Evolutionary conservation across 2,888 invertebrate genomes (phyloP).

Genomic region (Lycia hirtaria): DNA sequence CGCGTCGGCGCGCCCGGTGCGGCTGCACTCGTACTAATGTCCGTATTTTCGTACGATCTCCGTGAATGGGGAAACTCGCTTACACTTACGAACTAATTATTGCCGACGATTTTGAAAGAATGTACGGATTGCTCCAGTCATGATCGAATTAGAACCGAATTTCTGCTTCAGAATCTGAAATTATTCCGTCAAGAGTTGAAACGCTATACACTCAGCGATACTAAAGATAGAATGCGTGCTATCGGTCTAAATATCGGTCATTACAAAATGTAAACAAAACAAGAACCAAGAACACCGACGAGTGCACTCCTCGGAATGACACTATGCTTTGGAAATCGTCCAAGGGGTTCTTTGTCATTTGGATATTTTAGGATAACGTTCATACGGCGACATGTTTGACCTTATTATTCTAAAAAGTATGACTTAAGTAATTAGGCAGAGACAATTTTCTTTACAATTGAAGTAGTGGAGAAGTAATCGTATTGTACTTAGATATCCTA

Average conservation of each 20-base stretch:
- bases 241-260: conserved; percentile 5
- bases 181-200: background rate
- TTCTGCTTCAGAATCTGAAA: background rate
- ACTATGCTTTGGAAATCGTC: conserved; percentile 22
- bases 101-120: conserved; percentile 19
- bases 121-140: conserved; percentile 7
- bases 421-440: background rate
- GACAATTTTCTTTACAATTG: no score
- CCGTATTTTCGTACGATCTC: background rate
- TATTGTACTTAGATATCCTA: no score
- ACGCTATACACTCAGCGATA: background rate
- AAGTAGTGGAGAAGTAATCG: no score
- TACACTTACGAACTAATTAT: conserved; percentile 19
- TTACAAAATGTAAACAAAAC: conserved; percentile 15
- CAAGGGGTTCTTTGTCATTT: conserved; percentile 18
- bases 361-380: conserved; percentile 18
- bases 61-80: conserved; percentile 35
- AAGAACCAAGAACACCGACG: background rate
- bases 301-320: conserved; percentile 4
- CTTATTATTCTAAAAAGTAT: conserved; percentile 7
- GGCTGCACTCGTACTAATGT: conserved; percentile 37
- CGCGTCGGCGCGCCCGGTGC: conserved; percentile 36
- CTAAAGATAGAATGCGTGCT: background rate
- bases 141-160: conserved; percentile 1
- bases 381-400: conserved; percentile 9